Percentiles rank a stretch among this genome's conserved stretches.
phyloP scores from a whole-genome alignment of 2,888 invertebrate species.

The Drosophila anomelani region DNA sequence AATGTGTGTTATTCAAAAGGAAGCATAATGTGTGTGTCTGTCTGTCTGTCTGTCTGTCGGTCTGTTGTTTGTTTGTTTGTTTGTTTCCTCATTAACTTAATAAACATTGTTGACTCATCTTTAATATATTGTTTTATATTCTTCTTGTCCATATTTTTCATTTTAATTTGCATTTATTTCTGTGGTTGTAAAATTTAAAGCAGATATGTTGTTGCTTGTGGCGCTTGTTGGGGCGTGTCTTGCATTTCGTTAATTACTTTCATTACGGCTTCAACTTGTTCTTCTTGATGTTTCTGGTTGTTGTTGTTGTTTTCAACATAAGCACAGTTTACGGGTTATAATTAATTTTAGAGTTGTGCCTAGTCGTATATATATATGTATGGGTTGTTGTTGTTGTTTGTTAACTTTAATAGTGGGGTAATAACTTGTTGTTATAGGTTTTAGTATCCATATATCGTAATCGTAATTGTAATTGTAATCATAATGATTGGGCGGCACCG shows the following conservation, averaged over 20 bases:
- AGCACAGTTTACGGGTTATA: slow-evolving; percentile 76
- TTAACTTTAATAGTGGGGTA: slow-evolving; percentile 78
- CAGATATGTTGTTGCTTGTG: slow-evolving; percentile 81
- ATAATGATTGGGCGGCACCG: slow-evolving; percentile 57
- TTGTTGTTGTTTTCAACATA: slow-evolving; percentile 70
- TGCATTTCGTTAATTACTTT: slow-evolving; percentile 29
- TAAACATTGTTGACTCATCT: slow-evolving; percentile 63
- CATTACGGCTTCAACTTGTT: slow-evolving; percentile 34
- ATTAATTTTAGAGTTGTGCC: slow-evolving; percentile 76
- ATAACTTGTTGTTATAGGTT: slow-evolving; percentile 64
- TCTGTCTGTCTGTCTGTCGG: slow-evolving; percentile 15
- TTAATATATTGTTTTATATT: slow-evolving; percentile 52
- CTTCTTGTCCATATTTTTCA: slow-evolving; percentile 16
- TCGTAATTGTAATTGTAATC: slow-evolving; percentile 64
- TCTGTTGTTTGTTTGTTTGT: not conserved
- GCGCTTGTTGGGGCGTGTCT: slow-evolving; percentile 70
- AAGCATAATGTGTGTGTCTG: slow-evolving; percentile 71
- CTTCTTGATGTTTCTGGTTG: slow-evolving; percentile 47
- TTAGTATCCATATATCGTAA: slow-evolving; percentile 56
- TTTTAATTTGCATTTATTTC: slow-evolving; percentile 4
- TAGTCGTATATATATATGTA: slow-evolving; percentile 54
- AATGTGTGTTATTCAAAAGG: slow-evolving; percentile 79
- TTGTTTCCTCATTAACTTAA: slow-evolving; percentile 44
- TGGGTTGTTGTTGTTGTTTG: slow-evolving; percentile 52
- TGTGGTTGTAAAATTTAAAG: slow-evolving; percentile 69